Evolutionary conservation across 1,140 invertebrate species (phyloP).

Genomic region (Venturia canescens): DNA sequence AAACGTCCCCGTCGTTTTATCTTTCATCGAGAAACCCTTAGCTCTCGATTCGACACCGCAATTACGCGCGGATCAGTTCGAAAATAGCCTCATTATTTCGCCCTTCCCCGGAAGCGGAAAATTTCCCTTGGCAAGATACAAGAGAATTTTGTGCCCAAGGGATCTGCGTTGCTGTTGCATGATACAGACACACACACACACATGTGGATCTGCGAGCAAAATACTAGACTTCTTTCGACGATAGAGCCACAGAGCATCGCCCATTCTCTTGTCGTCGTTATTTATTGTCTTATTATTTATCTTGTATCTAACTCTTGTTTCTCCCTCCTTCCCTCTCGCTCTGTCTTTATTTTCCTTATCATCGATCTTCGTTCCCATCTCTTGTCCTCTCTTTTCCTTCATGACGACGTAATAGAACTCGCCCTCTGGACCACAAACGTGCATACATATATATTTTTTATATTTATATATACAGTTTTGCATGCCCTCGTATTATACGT

Average conservation of each 20-base stretch:
- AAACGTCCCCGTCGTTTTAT: no score
- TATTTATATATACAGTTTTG: no score
- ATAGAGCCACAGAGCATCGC: slow-evolving; percentile 44
- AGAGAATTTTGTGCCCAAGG: no score
- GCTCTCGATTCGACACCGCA: no score
- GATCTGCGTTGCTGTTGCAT: background rate
- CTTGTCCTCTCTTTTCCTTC: background rate
- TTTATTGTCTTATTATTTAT: slow-evolving; percentile 58
- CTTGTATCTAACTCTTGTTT: slow-evolving; percentile 47
- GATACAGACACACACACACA: background rate
- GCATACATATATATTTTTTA: background rate
- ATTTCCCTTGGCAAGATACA: no score
- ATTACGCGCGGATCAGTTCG: no score
- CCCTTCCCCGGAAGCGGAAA: no score
- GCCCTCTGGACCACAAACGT: background rate
- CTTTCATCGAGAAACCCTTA: no score
- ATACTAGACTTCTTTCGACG: slow-evolving; percentile 1
- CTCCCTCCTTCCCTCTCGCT: background rate
- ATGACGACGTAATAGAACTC: slow-evolving; percentile 52
- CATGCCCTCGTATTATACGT: no score
- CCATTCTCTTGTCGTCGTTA: slow-evolving; percentile 55
- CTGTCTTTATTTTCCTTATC: slow-evolving; percentile 43
- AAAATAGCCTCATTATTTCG: no score
- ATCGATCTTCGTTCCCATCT: slow-evolving; percentile 50
- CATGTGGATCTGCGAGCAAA: background rate